These are phyloP conservation scores for Brachyistius frenatus DNA, from an alignment of 2,113 vertebrate genomes.

Conservation along the genomic window DNA sequence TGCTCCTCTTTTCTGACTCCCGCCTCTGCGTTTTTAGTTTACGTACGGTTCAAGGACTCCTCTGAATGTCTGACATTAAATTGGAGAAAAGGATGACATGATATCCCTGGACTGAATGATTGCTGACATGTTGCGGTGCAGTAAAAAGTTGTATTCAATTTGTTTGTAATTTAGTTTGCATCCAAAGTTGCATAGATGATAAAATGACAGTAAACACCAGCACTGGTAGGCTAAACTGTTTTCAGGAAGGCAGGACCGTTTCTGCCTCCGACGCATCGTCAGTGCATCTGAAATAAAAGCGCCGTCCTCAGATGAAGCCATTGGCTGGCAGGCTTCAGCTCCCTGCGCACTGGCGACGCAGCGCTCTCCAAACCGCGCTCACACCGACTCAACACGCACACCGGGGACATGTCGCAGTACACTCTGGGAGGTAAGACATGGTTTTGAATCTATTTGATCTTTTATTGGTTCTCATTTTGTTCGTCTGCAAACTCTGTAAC, in stretches of 20 bases:
- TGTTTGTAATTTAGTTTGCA: too few relatives aligned
- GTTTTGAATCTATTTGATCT: not conserved
- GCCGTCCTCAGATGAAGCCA: conserved; percentile 31
- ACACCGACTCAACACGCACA: conserved; percentile 37
- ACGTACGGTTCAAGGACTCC: too few relatives aligned
- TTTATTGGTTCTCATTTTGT: not conserved
- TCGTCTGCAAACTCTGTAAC: not conserved
- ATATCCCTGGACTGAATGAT: too few relatives aligned
- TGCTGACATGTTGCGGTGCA: too few relatives aligned
- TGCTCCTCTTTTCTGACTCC: too few relatives aligned
- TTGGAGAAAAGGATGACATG: too few relatives aligned
- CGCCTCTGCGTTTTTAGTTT: too few relatives aligned
- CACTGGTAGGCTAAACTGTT: not conserved
- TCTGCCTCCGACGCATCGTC: conserved; percentile 14
- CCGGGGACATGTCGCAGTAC: conserved; percentile 70
- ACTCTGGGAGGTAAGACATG: conserved; percentile 70
- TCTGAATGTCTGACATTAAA: too few relatives aligned
- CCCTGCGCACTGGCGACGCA: conserved; percentile 38
- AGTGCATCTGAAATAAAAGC: conserved; percentile 23
- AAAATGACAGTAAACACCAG: too few relatives aligned
- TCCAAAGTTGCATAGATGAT: too few relatives aligned
- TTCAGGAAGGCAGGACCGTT: not conserved
- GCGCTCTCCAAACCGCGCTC: conserved; percentile 17
- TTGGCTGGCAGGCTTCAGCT: conserved; percentile 59
- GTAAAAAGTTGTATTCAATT: too few relatives aligned